phyloP scores from a whole-genome alignment of 2,113 vertebrate genomes.

The Lycaon pictus region DNA sequence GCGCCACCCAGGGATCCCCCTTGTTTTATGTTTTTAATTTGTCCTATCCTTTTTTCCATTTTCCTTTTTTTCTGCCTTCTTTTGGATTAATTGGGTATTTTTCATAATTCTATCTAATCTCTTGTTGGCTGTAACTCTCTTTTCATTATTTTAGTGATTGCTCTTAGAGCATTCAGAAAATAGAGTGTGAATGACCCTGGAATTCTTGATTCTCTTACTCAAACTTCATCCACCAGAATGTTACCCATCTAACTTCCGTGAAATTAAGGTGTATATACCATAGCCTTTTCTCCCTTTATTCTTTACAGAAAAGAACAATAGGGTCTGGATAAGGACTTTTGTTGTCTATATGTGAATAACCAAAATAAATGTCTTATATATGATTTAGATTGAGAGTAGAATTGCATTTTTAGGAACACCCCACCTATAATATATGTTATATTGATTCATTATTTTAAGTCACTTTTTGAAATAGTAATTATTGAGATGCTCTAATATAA shows the following conservation, averaged over 20 bases:
- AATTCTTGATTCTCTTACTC: conserved; percentile 9
- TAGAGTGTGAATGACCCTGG: background rate
- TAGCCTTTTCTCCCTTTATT: background rate
- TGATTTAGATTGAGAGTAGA: conserved; percentile 4
- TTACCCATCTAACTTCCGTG: background rate
- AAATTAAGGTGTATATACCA: background rate
- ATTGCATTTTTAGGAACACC: conserved; percentile 55
- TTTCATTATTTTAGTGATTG: background rate
- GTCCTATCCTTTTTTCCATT: background rate
- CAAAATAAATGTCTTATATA: background rate
- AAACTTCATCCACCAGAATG: background rate
- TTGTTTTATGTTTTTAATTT: background rate
- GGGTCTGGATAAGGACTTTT: background rate
- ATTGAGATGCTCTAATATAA: conserved; percentile 73
- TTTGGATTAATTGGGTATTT: background rate
- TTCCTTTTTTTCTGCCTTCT: background rate
- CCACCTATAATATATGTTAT: background rate
- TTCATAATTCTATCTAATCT: conserved; percentile 18
- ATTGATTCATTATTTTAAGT: background rate
- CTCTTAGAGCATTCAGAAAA: conserved; percentile 24
- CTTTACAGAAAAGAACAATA: conserved; percentile 28
- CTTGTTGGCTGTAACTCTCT: background rate
- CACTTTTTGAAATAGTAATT: conserved; percentile 15
- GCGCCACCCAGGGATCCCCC: too few relatives aligned
- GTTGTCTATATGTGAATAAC: background rate